phyloP scores from a whole-genome alignment of 2,888 invertebrate genomes.

The Nemurella pictetii region DNA sequence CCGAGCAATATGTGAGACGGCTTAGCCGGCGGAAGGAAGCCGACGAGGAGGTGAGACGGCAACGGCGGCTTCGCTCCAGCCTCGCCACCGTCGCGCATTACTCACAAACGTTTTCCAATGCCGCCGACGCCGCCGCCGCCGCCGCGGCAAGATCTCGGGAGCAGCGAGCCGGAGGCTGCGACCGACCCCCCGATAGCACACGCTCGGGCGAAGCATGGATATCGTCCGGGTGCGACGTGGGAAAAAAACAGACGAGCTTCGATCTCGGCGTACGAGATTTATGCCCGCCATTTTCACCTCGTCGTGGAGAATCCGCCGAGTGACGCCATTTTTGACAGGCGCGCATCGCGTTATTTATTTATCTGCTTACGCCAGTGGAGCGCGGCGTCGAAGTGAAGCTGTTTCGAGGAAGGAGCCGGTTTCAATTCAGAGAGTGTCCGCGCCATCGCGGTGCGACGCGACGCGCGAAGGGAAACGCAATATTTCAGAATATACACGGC shows the following conservation, averaged over 20 bases:
- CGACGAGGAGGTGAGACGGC: neutral
- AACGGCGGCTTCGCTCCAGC: slow-evolving; percentile 14
- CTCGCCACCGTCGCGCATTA: slow-evolving; percentile 16
- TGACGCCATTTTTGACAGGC: slow-evolving; percentile 4
- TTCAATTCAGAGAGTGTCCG: slow-evolving; percentile 21
- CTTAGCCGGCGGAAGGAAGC: neutral
- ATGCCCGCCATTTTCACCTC: neutral
- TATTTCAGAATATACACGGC: neutral
- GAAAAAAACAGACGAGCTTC: neutral
- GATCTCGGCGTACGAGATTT: neutral
- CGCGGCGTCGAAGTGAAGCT: neutral
- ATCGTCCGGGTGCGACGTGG: neutral
- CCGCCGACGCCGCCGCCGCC: too few relatives aligned
- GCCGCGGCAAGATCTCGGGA: neutral
- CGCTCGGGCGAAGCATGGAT: neutral
- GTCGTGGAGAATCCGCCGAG: neutral
- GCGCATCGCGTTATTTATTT: slow-evolving; percentile 19
- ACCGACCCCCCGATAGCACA: too few relatives aligned
- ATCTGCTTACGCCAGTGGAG: neutral
- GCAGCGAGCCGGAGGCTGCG: too few relatives aligned
- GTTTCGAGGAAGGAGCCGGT: slow-evolving; percentile 16
- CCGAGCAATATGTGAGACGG: neutral
- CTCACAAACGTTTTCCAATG: slow-evolving; percentile 34
- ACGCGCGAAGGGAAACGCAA: neutral
- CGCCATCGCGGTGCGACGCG: neutral